These are phyloP conservation scores for Anoura caudifer DNA, from an alignment of 2,113 vertebrate species.

Conservation along the genomic window DNA sequence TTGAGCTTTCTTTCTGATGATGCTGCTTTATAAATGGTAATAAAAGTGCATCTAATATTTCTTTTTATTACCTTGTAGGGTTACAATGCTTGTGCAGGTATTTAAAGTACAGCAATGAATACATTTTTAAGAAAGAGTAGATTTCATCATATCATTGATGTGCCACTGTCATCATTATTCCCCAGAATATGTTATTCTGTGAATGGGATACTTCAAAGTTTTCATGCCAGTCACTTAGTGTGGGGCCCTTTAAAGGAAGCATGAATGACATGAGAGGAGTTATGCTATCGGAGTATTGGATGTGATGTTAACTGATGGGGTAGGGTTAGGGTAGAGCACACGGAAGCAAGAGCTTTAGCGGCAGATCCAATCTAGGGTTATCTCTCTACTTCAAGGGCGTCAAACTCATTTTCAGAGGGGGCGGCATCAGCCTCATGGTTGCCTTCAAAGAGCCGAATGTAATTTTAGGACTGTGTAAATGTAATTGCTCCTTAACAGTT, in stretches of 20 bases:
- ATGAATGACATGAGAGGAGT: background rate
- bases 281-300: rapidly evolving
- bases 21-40: background rate
- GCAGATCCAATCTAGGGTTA: too few relatives aligned
- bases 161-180: background rate
- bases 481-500: too few relatives aligned
- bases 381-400: background rate
- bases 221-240: background rate
- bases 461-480: too few relatives aligned
- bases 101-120: background rate
- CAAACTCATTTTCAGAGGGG: too few relatives aligned
- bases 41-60: background rate
- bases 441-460: too few relatives aligned
- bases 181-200: background rate
- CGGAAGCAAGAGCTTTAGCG: background rate
- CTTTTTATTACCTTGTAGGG: background rate
- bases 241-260: background rate
- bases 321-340: background rate
- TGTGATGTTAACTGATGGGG: background rate
- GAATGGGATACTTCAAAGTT: background rate
- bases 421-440: too few relatives aligned
- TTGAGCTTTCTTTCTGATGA: background rate
- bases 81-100: background rate
- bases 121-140: background rate
- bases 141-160: background rate